Percentiles rank a stretch among this genome's conserved stretches.
These are phyloP conservation scores for Zosterops lateralis DNA, from an alignment of 2,113 vertebrate species.

Conservation along the genomic window DNA sequence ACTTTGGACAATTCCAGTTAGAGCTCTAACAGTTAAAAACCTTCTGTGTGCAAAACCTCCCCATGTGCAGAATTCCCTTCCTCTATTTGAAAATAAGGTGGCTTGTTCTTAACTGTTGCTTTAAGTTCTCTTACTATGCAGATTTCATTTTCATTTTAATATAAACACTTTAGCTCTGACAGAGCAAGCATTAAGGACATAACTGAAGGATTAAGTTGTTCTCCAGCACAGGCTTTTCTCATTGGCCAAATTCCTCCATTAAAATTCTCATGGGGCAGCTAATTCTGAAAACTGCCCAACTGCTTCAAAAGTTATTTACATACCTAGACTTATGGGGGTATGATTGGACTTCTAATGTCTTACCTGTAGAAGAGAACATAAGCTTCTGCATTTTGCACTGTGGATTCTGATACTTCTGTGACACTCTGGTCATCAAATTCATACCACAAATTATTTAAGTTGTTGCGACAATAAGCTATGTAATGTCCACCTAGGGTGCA, in stretches of 20 bases:
- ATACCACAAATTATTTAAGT: constrained; percentile 93
- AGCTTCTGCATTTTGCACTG: constrained; percentile 94
- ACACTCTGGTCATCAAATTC: constrained; percentile 98
- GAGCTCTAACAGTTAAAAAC: neutral
- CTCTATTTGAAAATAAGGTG: neutral
- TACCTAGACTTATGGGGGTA: neutral
- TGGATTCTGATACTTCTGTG: constrained; percentile 93
- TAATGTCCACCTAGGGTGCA: constrained; percentile 89
- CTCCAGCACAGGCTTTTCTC: neutral
- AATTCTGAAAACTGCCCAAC: neutral
- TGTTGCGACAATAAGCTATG: constrained; percentile 94
- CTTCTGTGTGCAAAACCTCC: neutral
- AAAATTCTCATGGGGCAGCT: neutral
- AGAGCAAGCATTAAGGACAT: neutral
- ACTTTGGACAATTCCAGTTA: neutral
- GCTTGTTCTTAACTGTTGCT: neutral
- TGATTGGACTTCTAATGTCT: neutral
- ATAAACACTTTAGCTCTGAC: neutral
- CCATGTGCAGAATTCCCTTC: neutral
- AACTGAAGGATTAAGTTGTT: neutral
- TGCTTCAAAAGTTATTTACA: neutral
- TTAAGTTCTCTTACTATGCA: neutral
- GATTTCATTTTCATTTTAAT: neutral
- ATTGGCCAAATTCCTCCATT: neutral
- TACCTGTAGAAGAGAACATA: constrained; percentile 99